phyloP scores from a whole-genome alignment of 1,140 invertebrate species.

The Dryas iulia region DNA sequence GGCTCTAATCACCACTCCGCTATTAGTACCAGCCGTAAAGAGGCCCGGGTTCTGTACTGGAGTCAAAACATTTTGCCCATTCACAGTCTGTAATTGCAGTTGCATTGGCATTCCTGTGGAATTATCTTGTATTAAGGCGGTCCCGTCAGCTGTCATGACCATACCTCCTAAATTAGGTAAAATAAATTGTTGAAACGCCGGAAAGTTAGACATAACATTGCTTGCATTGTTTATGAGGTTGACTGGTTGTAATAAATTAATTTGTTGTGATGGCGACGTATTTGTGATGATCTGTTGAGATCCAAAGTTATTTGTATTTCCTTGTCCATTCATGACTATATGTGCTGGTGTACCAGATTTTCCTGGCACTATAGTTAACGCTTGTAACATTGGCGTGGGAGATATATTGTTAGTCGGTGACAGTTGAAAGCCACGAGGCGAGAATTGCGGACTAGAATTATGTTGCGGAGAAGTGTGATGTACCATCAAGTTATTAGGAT shows the following conservation, averaged over 20 bases:
- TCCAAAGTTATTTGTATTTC: conserved; percentile 82
- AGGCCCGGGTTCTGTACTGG: conserved; percentile 87
- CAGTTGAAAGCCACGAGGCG: conserved; percentile 84
- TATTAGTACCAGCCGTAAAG: conserved; percentile 83
- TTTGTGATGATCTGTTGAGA: conserved; percentile 86
- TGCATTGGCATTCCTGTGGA: conserved; percentile 85
- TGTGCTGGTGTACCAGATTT: conserved; percentile 86
- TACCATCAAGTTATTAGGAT: conserved; percentile 70
- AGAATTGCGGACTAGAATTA: conserved; percentile 82
- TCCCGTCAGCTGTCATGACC: conserved; percentile 87
- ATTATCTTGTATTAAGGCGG: conserved; percentile 85
- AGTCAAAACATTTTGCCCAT: conserved; percentile 88
- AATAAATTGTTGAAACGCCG: conserved; percentile 90
- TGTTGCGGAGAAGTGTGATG: conserved; percentile 77
- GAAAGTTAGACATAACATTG: conserved; percentile 88
- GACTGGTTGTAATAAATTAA: conserved; percentile 89
- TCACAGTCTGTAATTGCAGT: conserved; percentile 89
- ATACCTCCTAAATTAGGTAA: conserved; percentile 89
- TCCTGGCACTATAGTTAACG: conserved; percentile 87
- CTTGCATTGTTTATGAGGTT: conserved; percentile 87
- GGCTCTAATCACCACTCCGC: conserved; percentile 89
- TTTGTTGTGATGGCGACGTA: conserved; percentile 87
- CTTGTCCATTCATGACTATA: conserved; percentile 87
- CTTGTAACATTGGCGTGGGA: conserved; percentile 85
- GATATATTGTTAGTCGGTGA: conserved; percentile 82